These are phyloP conservation scores for Xanthorhoe spadicearia DNA, from an alignment of 2,888 invertebrate genomes.

Conservation along the genomic window DNA sequence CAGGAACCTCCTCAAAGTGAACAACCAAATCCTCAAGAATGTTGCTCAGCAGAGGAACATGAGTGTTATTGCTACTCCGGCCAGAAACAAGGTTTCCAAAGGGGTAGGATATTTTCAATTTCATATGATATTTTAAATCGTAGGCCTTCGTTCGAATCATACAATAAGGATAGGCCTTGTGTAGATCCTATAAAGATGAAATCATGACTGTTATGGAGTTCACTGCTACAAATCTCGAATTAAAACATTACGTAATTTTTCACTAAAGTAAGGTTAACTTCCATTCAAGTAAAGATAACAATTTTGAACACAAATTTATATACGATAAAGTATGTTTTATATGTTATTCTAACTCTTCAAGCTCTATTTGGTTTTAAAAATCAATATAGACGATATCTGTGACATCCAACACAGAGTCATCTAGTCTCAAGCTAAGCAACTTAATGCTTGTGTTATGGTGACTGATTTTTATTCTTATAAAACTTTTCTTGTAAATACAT, in stretches of 20 bases:
- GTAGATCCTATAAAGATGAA: background rate
- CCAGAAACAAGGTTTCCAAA: conserved; percentile 65
- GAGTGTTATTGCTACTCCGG: conserved; percentile 65
- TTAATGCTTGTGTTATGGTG: too few relatives aligned
- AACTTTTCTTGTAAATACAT: too few relatives aligned
- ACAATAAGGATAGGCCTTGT: background rate
- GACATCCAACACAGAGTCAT: too few relatives aligned
- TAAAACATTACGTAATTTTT: conserved; percentile 51
- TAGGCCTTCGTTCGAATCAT: background rate
- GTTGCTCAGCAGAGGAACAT: conserved; percentile 70
- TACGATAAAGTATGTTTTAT: too few relatives aligned
- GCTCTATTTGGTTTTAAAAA: too few relatives aligned
- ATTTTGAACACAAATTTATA: background rate
- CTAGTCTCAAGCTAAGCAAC: too few relatives aligned
- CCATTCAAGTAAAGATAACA: conserved; percentile 1
- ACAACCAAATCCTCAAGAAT: conserved; percentile 65
- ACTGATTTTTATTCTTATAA: too few relatives aligned
- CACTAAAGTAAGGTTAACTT: conserved; percentile 40
- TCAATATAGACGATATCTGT: too few relatives aligned
- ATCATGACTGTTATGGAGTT: background rate
- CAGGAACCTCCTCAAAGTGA: conserved; percentile 65
- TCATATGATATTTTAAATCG: conserved; percentile 2
- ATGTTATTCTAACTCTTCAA: too few relatives aligned
- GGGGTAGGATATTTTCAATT: conserved; percentile 59
- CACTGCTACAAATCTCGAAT: conserved; percentile 4